Evolutionary conservation across 2,888 invertebrate species (phyloP).

Genomic region (Rhogogaster chlorosoma): DNA sequence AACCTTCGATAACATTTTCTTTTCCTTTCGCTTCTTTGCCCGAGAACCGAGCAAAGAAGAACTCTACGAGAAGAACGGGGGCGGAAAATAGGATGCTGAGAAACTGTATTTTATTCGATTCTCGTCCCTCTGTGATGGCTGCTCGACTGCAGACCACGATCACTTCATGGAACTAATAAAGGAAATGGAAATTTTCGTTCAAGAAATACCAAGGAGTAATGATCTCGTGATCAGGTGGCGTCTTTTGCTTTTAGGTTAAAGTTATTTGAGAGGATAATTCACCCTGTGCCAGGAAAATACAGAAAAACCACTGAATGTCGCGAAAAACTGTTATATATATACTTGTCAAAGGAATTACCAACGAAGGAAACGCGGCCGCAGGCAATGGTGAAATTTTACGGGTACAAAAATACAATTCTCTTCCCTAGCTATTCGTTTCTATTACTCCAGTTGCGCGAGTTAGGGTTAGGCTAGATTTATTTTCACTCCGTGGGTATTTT

Average conservation of each 20-base stretch:
- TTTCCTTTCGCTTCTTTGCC: slow-evolving; percentile 50
- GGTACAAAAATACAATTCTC: slow-evolving; percentile 33
- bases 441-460: slow-evolving; percentile 62
- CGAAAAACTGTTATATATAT: not conserved
- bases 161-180: slow-evolving; percentile 45
- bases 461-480: slow-evolving; percentile 73
- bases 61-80: slow-evolving; percentile 2
- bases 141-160: slow-evolving; percentile 22
- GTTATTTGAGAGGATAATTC: not conserved
- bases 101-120: slow-evolving; percentile 49
- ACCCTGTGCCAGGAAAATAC: not conserved
- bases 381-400: slow-evolving; percentile 25
- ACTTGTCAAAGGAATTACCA: not conserved
- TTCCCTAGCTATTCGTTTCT: slow-evolving; percentile 67
- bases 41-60: slow-evolving; percentile 12
- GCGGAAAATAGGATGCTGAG: slow-evolving; percentile 45
- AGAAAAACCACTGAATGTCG: not conserved
- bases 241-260: not conserved
- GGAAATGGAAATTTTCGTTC: slow-evolving; percentile 40
- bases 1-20: slow-evolving; percentile 74
- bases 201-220: not conserved
- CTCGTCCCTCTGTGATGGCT: slow-evolving; percentile 40
- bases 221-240: not conserved
- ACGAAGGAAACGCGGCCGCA: not conserved
- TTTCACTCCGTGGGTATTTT: slow-evolving; percentile 76